Conservation (phyloP, 2,113 vertebrate genomes). For the Hippopotamus amphibius region DNA sequence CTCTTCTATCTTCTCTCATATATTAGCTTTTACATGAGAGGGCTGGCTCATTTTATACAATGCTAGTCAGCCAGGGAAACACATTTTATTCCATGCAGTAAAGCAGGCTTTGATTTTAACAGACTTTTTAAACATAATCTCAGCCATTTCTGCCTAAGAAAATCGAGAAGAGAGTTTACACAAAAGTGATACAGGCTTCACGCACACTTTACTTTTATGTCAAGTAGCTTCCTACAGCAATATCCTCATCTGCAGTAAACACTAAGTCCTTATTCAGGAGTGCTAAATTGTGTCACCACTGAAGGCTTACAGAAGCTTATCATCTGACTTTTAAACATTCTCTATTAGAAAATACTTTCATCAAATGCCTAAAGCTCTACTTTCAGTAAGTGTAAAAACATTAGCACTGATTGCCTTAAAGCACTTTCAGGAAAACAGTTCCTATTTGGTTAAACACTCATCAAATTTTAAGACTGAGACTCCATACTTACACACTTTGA, state of each 20-base stretch:
- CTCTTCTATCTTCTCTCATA: background rate
- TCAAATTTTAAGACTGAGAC: conserved; percentile 29
- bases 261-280: conserved; percentile 19
- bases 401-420: conserved; percentile 17
- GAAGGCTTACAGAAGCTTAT: conserved; percentile 18
- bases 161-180: conserved; percentile 19
- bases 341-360: conserved; percentile 59
- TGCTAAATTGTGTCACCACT: conserved; percentile 16
- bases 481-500: background rate
- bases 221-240: conserved; percentile 35
- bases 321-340: conserved; percentile 49
- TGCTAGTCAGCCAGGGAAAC: background rate
- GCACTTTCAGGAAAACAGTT: conserved; percentile 48
- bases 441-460: background rate
- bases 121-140: conserved; percentile 42
- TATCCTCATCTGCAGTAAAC: conserved; percentile 15
- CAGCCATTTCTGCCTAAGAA: conserved; percentile 51
- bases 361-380: conserved; percentile 48
- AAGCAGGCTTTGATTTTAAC: conserved; percentile 50
- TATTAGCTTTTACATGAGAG: background rate
- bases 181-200: conserved; percentile 26
- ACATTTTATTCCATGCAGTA: background rate
- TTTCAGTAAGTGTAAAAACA: conserved; percentile 26
- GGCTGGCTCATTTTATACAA: background rate
- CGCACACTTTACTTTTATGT: background rate